Conservation (phyloP, 2,797 vertebrate species). For the Phrynocephalus forsythii region DNA sequence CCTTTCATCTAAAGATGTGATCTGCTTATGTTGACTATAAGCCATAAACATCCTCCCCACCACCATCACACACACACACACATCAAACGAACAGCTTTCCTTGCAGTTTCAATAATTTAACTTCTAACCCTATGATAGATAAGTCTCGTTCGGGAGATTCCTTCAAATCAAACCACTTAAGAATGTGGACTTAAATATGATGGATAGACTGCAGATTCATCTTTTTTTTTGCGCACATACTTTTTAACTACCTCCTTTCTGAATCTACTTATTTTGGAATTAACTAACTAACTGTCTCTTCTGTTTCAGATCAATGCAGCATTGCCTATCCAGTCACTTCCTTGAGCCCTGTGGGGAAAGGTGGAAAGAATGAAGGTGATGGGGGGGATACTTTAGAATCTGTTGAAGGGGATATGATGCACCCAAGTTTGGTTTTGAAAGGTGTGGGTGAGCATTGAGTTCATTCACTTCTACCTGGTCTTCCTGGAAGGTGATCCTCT, state of each 20-base stretch:
- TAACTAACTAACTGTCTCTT: constrained; percentile 4
- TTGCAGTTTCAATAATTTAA: constrained; percentile 61
- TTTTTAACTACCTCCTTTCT: background rate
- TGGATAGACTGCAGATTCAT: constrained; percentile 53
- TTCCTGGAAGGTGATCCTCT: background rate
- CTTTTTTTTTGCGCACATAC: constrained; percentile 24
- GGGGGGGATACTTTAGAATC: no score
- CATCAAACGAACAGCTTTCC: constrained; percentile 49
- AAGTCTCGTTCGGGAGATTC: constrained; percentile 44
- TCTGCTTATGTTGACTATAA: constrained; percentile 62
- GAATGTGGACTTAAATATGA: constrained; percentile 66
- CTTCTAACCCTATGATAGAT: constrained; percentile 60
- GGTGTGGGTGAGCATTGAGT: background rate
- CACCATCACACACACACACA: no score
- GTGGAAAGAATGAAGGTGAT: background rate
- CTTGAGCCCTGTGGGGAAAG: background rate
- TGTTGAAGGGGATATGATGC: no score
- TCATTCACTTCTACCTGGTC: background rate
- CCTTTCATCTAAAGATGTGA: constrained; percentile 60
- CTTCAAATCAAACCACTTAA: constrained; percentile 54
- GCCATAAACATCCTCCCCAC: constrained; percentile 64
- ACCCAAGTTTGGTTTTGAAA: constrained; percentile 1
- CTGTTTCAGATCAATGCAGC: background rate
- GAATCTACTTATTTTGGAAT: constrained; percentile 30
- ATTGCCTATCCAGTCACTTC: background rate